A percentile compares a stretch with the other conserved stretches of the same genome.
Conservation (phyloP, 1,140 invertebrate genomes). For the Drosophila ambigua region DNA sequence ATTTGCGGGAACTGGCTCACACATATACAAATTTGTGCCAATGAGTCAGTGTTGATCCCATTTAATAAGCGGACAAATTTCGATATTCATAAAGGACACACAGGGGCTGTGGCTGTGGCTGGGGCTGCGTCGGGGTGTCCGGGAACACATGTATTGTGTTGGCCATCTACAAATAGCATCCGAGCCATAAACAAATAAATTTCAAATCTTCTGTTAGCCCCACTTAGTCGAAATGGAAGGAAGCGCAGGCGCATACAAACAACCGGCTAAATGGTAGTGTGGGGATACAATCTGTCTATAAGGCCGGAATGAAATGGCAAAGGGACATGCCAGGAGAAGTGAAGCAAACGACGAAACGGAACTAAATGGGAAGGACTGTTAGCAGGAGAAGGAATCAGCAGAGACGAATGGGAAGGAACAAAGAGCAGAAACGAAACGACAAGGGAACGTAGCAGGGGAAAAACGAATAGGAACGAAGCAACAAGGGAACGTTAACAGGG, state of each 20-base stretch:
- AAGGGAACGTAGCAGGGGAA: not conserved
- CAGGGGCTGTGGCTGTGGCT: too few species aligned
- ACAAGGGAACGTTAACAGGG: slow-evolving; percentile 6
- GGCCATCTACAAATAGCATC: slow-evolving; percentile 52
- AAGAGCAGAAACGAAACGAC: too few species aligned
- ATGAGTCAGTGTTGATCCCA: not conserved
- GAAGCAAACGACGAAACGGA: too few species aligned
- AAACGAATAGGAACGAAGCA: slow-evolving; percentile 26
- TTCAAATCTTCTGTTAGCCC: slow-evolving; percentile 30
- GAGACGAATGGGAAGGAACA: too few species aligned
- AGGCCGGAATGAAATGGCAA: slow-evolving; percentile 9
- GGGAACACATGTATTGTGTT: slow-evolving; percentile 52
- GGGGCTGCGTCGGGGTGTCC: not conserved
- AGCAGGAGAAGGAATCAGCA: too few species aligned
- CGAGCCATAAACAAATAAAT: slow-evolving; percentile 57
- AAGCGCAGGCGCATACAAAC: slow-evolving; percentile 61
- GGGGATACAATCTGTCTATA: not conserved
- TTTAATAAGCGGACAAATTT: slow-evolving; percentile 1
- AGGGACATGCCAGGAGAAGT: slow-evolving; percentile 24
- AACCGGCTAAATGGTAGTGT: slow-evolving; percentile 29
- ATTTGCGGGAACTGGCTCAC: too few species aligned
- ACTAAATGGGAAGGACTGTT: too few species aligned
- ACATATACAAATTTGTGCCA: not conserved
- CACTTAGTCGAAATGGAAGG: not conserved
- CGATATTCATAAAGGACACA: slow-evolving; percentile 30